A percentile compares a stretch with the other conserved stretches of the same genome.
Conservation (phyloP, 2,888 invertebrate genomes). For the Branchipolynoe longqiensis region DNA sequence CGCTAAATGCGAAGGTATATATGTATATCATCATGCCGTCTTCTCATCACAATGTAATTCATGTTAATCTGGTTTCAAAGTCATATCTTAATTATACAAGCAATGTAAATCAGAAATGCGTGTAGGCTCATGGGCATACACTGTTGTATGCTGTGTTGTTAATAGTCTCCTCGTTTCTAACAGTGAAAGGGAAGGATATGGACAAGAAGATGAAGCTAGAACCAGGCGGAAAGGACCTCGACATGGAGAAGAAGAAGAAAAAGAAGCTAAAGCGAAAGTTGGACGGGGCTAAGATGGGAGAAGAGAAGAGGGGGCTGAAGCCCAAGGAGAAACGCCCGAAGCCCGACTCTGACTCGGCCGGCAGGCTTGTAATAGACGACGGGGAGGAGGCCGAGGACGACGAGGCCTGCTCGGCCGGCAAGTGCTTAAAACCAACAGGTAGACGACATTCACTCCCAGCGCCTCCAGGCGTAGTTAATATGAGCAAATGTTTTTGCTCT, state of each 20-base stretch:
- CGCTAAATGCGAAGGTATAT: too few species aligned
- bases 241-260: constrained; percentile 40
- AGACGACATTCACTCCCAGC: too few species aligned
- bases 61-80: too few species aligned
- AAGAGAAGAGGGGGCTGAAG: constrained; percentile 38
- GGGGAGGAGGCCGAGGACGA: constrained; percentile 63
- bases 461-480: too few species aligned
- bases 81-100: background rate
- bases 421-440: constrained; percentile 80
- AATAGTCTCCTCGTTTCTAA: too few species aligned
- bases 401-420: constrained; percentile 79
- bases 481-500: too few species aligned
- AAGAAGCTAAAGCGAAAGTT: constrained; percentile 62
- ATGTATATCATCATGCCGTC: too few species aligned
- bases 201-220: constrained; percentile 48
- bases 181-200: constrained; percentile 15
- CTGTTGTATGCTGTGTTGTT: background rate
- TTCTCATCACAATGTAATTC: too few species aligned
- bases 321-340: constrained; percentile 58
- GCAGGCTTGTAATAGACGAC: constrained; percentile 20
- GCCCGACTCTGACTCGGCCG: constrained; percentile 22
- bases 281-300: constrained; percentile 28
- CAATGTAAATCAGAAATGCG: background rate
- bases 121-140: background rate
- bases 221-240: background rate